phyloP scores from a whole-genome alignment of 2,797 vertebrate genomes.

The Carcharodon carcharias region DNA sequence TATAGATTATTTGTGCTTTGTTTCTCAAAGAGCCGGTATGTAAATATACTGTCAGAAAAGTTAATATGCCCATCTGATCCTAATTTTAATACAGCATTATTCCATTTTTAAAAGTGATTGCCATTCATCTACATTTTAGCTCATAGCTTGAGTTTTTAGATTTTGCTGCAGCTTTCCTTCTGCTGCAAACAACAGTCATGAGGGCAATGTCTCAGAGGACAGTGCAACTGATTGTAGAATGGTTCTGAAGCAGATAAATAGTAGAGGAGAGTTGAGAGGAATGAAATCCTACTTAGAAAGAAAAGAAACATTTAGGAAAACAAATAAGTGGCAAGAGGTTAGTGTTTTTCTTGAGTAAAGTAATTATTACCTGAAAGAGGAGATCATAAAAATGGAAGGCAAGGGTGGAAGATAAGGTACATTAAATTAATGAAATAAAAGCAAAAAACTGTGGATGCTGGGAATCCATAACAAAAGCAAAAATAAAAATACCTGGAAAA shows the following conservation, averaged over 20 bases:
- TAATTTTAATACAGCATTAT: not conserved
- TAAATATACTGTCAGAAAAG: not conserved
- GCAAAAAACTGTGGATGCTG: too few relatives aligned
- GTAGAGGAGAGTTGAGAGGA: not conserved
- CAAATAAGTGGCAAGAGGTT: not conserved
- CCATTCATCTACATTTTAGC: not conserved
- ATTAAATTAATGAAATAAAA: not conserved
- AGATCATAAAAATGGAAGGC: not conserved
- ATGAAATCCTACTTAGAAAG: not conserved
- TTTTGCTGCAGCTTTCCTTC: not conserved
- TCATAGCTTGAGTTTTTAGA: not conserved
- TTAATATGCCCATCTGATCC: not conserved
- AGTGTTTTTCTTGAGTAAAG: not conserved
- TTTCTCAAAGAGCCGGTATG: not conserved
- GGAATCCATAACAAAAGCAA: too few relatives aligned
- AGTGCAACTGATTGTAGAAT: not conserved
- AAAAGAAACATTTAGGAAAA: not conserved
- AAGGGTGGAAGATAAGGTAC: not conserved
- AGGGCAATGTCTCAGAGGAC: not conserved
- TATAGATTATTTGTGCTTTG: constrained; percentile 5
- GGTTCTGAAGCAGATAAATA: not conserved
- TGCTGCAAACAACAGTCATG: not conserved
- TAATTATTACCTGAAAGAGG: not conserved
- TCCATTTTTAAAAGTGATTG: not conserved
- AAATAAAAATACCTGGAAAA: too few relatives aligned